phyloP scores from a whole-genome alignment of 2,888 invertebrate species.

The Eubasilissa splendida region DNA sequence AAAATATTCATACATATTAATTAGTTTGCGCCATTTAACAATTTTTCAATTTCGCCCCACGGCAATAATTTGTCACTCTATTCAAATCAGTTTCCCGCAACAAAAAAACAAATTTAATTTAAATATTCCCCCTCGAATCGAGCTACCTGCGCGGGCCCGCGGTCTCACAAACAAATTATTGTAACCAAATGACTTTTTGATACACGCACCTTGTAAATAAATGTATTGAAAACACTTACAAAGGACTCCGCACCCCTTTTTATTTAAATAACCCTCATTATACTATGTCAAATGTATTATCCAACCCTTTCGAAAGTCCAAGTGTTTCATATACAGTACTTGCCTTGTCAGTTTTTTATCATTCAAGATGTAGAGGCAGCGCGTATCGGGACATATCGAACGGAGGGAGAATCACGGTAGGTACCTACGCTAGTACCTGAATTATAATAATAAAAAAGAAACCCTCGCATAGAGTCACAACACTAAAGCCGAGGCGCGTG shows the following conservation, averaged over 20 bases:
- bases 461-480: slow-evolving; percentile 44
- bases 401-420: slow-evolving; percentile 33
- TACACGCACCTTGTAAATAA: slow-evolving; percentile 27
- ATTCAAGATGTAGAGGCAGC: slow-evolving; percentile 36
- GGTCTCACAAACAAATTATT: slow-evolving; percentile 22
- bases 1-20: too few relatives aligned
- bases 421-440: slow-evolving; percentile 12
- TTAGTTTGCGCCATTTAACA: too few relatives aligned
- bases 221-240: slow-evolving; percentile 19
- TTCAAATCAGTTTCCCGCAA: slow-evolving; percentile 22
- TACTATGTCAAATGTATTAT: slow-evolving; percentile 45
- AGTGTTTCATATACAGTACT: slow-evolving; percentile 19
- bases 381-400: slow-evolving; percentile 1
- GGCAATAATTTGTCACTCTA: slow-evolving; percentile 1
- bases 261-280: slow-evolving; percentile 48
- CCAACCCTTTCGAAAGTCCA: slow-evolving; percentile 54
- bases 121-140: slow-evolving; percentile 29
- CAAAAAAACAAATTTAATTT: slow-evolving; percentile 27
- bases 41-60: slow-evolving; percentile 1
- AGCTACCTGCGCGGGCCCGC: slow-evolving; percentile 11
- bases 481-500: slow-evolving; percentile 52
- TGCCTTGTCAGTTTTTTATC: slow-evolving; percentile 48
- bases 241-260: slow-evolving; percentile 34
- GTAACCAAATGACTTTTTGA: slow-evolving; percentile 21
- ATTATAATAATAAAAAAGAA: slow-evolving; percentile 45